Evolutionary conservation across 2,797 vertebrate species (phyloP), one percentile per base, ranked within the genome.

Genomic region (Hyperoplus immaculatus): DNA sequence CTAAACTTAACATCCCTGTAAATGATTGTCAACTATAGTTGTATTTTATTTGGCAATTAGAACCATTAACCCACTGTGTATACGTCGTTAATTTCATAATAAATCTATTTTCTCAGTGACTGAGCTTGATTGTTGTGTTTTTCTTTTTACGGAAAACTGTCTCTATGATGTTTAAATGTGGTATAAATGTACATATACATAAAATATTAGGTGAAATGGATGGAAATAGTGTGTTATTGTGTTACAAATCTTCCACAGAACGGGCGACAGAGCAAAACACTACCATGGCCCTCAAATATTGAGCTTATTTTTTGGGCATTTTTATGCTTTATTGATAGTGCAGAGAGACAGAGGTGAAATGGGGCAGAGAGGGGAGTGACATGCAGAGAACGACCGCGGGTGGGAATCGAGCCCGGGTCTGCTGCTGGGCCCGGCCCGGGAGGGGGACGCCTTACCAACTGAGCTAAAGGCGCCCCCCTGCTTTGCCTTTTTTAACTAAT

Each of bases 71-170:
- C 57, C 45, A 54, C 46, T 81, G 85, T 90, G 85, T 88, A 84
- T 70, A 57, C 83, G 82, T 82, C 39, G 62, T 69, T 72, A 76
- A 69, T 92, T 91, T 92, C 85, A 90, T 84, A 88, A 87, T 92
- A 93, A 93, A 94, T 88, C 75, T 92, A 92, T 94, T 93, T 93
- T 94, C 90, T 93, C 92, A 93, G 69, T 89, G 64, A 80, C 39
- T 51, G 41, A 78, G 68, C 15, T 51, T 56, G 49, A 55, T 50
- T 43, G 38, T 69, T 70, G 55, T 69, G 58, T 0, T 60, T 76
- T 56, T 59, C 47, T 67, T 29, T 29, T n/a, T 5, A 16, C 18
- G 12, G 4, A 13, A 51, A 63, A 12, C 8, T 21, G 12, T 69
- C 29, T 63, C 13, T 46, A 14, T 53, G 21, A 57, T 46, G n/a